Evolutionary conservation across 2,888 invertebrate genomes (phyloP), one percentile per base, ranked within the genome.

Genomic region (Myathropa florea): DNA sequence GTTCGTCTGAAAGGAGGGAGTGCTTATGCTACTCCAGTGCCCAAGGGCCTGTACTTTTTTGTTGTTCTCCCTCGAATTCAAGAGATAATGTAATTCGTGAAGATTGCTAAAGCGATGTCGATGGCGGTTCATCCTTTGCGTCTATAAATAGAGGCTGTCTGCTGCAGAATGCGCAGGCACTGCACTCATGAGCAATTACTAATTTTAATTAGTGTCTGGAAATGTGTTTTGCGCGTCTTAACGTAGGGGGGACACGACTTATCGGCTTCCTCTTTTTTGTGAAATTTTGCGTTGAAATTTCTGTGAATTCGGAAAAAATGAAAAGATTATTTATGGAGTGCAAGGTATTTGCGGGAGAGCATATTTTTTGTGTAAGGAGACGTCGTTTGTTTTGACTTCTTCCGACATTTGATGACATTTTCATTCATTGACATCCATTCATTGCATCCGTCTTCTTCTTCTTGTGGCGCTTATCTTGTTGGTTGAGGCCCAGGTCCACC

Each of bases 81-180:
- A 36, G 39, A 30, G 59, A 30, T 60, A 76, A 76, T 76, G 65
- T 67, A 14, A 63, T 55, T 57, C 64, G 64, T 12, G 36, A 30
- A 64, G 64, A 64, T 53, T 23, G 24, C 30, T 63, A 61, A 70
- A 55, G 21, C 33, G 55, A 63, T 68, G 33, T 39, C 26, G 59
- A n/a, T 63, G 70, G 39, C 55, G 70, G 57, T 23, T 70, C 63
- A 64, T 64, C 68, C 57, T 78, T 78, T 53, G 14, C 12, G 1
- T 55, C 53, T 77, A 77, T 53, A 77, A 68, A 77, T 70, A 68
- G 68, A 0, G 3, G 12, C 2, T 21, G 14, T 3, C 46, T 24
- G 21, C 6, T 28, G 53, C 46, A 60, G 60, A 67, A 23, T 10
- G 14, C 4, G 57, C 24, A 12, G 63, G 30, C 10, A 18, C 26